Conservation (phyloP, 2,888 invertebrate species). For the Cephus runcator region DNA sequence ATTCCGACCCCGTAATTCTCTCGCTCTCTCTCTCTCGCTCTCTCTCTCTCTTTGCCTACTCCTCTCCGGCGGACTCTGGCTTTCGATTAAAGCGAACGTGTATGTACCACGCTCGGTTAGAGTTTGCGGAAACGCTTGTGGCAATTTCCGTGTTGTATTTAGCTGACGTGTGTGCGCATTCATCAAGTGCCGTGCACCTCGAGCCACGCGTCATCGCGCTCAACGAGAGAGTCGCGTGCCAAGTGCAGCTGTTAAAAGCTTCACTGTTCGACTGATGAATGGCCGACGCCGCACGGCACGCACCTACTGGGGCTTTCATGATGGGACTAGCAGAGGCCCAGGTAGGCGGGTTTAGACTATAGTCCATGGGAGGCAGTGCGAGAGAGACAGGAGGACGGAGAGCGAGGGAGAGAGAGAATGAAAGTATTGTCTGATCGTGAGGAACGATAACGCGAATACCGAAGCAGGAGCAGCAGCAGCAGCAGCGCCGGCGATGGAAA, state of each 20-base stretch:
- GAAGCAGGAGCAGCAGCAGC: constrained; percentile 2
- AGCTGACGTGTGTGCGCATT: background rate
- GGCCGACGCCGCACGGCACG: background rate
- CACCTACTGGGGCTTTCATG: background rate
- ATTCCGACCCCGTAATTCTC: constrained; percentile 19
- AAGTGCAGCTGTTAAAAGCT: background rate
- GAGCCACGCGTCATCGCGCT: background rate
- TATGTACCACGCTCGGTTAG: background rate
- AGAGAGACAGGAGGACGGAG: background rate
- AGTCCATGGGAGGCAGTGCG: background rate
- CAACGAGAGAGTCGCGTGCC: background rate
- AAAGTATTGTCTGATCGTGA: background rate
- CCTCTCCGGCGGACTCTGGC: background rate
- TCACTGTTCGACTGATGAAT: background rate
- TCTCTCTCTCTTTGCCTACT: background rate
- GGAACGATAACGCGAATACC: background rate
- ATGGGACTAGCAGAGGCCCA: background rate
- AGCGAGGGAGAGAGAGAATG: background rate
- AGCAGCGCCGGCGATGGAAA: background rate
- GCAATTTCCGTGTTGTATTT: background rate
- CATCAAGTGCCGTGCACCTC: background rate
- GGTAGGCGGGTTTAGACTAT: background rate
- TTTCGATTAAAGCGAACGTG: background rate
- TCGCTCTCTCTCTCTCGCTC: too few species aligned
- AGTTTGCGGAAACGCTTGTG: background rate